Base-by-base conservation (phyloP, 2,888 invertebrate species). In the Amorpha juglandis region DNA sequence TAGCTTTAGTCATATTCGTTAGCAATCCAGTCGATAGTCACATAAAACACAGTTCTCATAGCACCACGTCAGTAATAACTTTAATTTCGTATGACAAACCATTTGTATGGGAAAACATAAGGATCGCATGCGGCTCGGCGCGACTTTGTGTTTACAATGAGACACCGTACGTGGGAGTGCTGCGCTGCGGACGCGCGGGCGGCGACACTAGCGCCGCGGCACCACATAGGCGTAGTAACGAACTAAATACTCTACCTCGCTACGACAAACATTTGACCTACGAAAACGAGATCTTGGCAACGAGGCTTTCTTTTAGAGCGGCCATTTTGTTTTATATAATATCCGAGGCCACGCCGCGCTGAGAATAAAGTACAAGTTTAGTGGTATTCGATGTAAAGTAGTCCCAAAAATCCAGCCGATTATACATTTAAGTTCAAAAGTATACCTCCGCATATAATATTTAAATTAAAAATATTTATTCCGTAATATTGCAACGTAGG, bases 1-100 rank as follows among this genome's bases (percentile, higher is more conserved):
- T 95, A 68, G 94, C 93, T 86, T 95, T 95, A 76, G 95, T 95
- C 95, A 95, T 95, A 4, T 42, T 58, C 12, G 42, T 8, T 42
- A 58, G 58, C 72, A 84, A 86, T 86, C 89, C 88, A 70, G 74
- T 74, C 71, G 74, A 76, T 66, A 52, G 70, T 82, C 85, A 77
- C 65, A 68, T 16, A 71, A 75, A 68, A 74, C 89, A 89, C 86
- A 58, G 58, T 58, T 58, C 58, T 58, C 58, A 58, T 84, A 88
- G 86, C 86, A 85, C 76, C 83, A 89, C 82, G 79, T 75, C 71
- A 66, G 72, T 73, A 80, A 71, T 69, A 75, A 83, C 76, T 78
- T 83, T 84, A 90, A 88, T 87, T 83, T 81, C 76, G 77, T 77
- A 58, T 74, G 81, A 81, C 78, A 81, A 78, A 82, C 80, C 77